Evolutionary conservation across 1,140 invertebrate genomes (phyloP), one percentile per base, ranked within the genome.

Genomic region (Bombus cullumanus): DNA sequence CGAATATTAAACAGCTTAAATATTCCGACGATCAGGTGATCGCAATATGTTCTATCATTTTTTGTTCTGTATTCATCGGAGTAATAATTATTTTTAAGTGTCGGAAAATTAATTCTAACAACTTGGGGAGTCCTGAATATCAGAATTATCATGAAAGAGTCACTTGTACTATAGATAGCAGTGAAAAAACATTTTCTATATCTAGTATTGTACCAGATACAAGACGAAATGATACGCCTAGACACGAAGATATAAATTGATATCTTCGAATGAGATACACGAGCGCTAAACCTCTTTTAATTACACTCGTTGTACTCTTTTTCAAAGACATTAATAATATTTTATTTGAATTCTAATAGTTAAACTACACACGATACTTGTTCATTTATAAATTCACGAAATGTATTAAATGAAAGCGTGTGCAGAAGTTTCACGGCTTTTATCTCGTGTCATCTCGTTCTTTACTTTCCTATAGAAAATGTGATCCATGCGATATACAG

Each of bases 31-130:
- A 69, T 15, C 25, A 83, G 6, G 71, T 86, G 13, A 83, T 91
- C 1, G 83, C 86, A 13, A 25, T 90, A 0, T 85, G 82, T n/a
- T 90, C 83, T 9, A 66, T 92, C 0, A 72, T 92, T 12, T 59
- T 88, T 2, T 88, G 88, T 3, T 47, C 92, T 13, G 72, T 89
- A 0, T 41, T 91, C 3, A 39, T 92, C 9, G 89, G 66, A 9
- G 80, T 86, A 12, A 74, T 92, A 1, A 75, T 41, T 5, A 85
- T 72, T 18, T 22, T 90, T 3, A 90, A 79, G 31, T 89, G 71
- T 64, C 15, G 43, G 34, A 78, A 57, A 57, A 5, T 6, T n/a
- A 25, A 25, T 28, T n/a, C 25, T 5, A 71, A 13, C 53, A 18
- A 68, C 28, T 34, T 25, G 0, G 18, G 43, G 1, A 47, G 68